phyloP scores from a whole-genome alignment of 1,140 invertebrate species.

The Homalodisca vitripennis region DNA sequence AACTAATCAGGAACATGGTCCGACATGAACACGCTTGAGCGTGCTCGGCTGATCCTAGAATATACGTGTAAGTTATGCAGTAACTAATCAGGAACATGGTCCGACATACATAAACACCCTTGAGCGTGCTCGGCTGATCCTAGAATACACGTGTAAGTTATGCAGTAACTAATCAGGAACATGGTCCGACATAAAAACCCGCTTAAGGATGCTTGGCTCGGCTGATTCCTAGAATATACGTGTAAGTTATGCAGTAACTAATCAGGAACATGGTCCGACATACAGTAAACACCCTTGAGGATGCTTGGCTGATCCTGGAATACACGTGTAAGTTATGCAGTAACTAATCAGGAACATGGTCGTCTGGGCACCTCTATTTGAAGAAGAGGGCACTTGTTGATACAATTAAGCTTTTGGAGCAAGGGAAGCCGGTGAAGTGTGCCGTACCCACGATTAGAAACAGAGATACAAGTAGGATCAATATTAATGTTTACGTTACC shows the following conservation, averaged over 20 bases:
- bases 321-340: conserved; percentile 39
- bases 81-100: conserved; percentile 43
- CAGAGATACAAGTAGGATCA: too few species aligned
- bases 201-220: too few species aligned
- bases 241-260: conserved; percentile 42
- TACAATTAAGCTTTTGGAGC: too few species aligned
- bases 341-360: conserved; percentile 43
- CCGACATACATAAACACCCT: conserved; percentile 41
- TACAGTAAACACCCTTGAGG: conserved; percentile 41
- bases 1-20: conserved; percentile 43
- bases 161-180: too few species aligned
- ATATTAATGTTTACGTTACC: too few species aligned
- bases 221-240: too few species aligned
- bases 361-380: too few species aligned
- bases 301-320: conserved; percentile 37
- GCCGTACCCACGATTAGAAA: too few species aligned
- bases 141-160: background rate
- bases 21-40: conserved; percentile 41
- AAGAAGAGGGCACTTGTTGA: too few species aligned
- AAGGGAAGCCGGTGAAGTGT: too few species aligned
- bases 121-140: conserved; percentile 40
- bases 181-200: too few species aligned
- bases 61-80: conserved; percentile 39
- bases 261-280: conserved; percentile 42
- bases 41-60: conserved; percentile 38